Base-by-base conservation (phyloP, 2,888 invertebrate species). In the Apodemia duryi region DNA sequence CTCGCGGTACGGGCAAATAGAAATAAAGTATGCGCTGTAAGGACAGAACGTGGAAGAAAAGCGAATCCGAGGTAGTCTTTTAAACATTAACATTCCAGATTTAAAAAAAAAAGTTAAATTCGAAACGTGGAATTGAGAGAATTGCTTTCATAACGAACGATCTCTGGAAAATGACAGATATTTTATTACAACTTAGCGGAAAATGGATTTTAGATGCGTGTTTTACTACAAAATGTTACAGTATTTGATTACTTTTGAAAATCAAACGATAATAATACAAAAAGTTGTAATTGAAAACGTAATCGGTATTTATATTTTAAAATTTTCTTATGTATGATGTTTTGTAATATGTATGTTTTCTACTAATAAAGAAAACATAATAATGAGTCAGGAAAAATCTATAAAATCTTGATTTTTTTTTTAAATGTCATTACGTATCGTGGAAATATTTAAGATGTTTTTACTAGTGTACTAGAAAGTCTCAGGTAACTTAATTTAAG, bases 21-120 rank as follows among this genome's bases (percentile, higher is more conserved):
- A 91, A 90, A 90, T 91, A 89, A 90, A 90, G 88, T 91, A 87
- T 83, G 85, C 85, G 84, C 85, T 81, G 84, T 84, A 86, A 88
- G 86, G 85, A 85, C 79, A 82, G 83, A 85, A 82, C 81, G 85
- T 82, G 76, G 79, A 82, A 81, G 83, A 85, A 88, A 88, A 88
- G 86, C 79, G 77, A 75, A 41, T 49, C 65, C 63, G 32, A 60
- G 60, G 60, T 60, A 60, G 60, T 32, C 60, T 60, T 60, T 35
- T 35, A 2, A 60, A 60, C 60, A 60, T 60, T 60, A 60, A 60
- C 60, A 60, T 60, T 60, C 60, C 60, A 32, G 32, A 60, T 60
- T 60, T 32, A 60, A 60, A 60, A 60, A 54, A 60, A 65, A 46
- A 7, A n/a, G n/a, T 63, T 35, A 57, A 65, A 63, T 52, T 28